phyloP scores from a whole-genome alignment of 2,113 vertebrate species.

The Sprattus sprattus region DNA sequence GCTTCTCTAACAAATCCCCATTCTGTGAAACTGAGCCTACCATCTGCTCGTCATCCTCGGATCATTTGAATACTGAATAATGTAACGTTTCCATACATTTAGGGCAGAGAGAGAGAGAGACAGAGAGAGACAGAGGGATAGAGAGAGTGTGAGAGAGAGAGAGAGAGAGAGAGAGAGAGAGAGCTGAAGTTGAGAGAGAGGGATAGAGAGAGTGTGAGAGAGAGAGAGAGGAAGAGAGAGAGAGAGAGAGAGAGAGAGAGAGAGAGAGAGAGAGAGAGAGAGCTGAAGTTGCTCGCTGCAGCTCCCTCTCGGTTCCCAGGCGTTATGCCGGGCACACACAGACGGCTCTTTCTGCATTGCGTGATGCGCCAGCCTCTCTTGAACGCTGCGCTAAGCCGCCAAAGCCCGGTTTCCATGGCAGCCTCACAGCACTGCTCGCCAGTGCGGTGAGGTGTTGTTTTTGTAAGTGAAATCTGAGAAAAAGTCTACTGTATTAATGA shows the following conservation, averaged over 20 bases:
- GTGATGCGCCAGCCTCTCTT: constrained; percentile 40
- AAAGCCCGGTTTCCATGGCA: constrained; percentile 57
- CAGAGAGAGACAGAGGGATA: background rate
- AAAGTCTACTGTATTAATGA: constrained; percentile 57
- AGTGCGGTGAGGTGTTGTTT: constrained; percentile 35
- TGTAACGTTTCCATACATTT: constrained; percentile 31
- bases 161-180: background rate
- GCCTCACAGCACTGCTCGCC: constrained; percentile 48
- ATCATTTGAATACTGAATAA: constrained; percentile 39
- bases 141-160: background rate
- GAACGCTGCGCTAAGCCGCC: constrained; percentile 41
- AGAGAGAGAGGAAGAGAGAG: background rate
- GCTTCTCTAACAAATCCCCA: constrained; percentile 14
- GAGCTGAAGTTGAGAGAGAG: background rate
- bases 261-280: background rate
- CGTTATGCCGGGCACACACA: constrained; percentile 24
- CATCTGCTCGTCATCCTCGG: constrained; percentile 31
- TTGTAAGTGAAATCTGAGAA: constrained; percentile 42
- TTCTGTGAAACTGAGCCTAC: constrained; percentile 23
- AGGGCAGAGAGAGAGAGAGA: background rate
- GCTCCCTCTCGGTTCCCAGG: background rate
- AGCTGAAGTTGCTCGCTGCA: background rate
- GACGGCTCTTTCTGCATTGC: constrained; percentile 22
- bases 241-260: background rate
- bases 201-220: background rate